Evolutionary conservation across 2,797 vertebrate genomes (phyloP).

Genomic region (Liasis olivaceus): DNA sequence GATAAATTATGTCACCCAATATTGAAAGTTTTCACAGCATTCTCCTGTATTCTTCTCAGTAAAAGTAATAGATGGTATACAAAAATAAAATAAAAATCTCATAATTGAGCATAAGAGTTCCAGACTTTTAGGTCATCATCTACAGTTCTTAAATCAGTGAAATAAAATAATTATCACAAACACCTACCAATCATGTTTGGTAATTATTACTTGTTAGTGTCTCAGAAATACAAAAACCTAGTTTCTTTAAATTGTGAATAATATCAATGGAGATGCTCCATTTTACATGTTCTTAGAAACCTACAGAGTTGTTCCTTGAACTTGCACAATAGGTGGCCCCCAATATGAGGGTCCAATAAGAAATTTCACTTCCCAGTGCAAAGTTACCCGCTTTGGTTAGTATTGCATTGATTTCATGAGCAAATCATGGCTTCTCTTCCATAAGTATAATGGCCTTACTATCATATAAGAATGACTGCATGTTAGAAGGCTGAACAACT

Average conservation of each 20-base stretch:
- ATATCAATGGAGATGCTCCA: background rate
- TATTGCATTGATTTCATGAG: background rate
- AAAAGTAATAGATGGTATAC: conserved; percentile 14
- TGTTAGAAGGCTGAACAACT: background rate
- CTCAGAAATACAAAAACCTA: background rate
- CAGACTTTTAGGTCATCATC: background rate
- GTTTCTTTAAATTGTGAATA: background rate
- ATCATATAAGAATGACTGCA: no score
- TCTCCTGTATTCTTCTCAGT: conserved; percentile 34
- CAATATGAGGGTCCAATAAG: background rate
- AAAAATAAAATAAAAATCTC: background rate
- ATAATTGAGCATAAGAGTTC: background rate
- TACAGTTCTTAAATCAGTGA: background rate
- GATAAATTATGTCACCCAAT: background rate
- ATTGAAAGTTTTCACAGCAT: conserved; percentile 37
- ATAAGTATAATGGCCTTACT: background rate
- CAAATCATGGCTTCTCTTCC: background rate
- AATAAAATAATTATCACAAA: background rate
- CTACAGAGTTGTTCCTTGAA: background rate
- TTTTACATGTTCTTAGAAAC: background rate
- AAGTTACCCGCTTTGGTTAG: background rate
- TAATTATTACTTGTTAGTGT: background rate
- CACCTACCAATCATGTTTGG: background rate
- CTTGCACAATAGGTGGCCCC: background rate
- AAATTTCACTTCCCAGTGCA: background rate